These are phyloP conservation scores for Zaprionus ghesquierei DNA, from an alignment of 1,140 invertebrate genomes.

Conservation along the genomic window DNA sequence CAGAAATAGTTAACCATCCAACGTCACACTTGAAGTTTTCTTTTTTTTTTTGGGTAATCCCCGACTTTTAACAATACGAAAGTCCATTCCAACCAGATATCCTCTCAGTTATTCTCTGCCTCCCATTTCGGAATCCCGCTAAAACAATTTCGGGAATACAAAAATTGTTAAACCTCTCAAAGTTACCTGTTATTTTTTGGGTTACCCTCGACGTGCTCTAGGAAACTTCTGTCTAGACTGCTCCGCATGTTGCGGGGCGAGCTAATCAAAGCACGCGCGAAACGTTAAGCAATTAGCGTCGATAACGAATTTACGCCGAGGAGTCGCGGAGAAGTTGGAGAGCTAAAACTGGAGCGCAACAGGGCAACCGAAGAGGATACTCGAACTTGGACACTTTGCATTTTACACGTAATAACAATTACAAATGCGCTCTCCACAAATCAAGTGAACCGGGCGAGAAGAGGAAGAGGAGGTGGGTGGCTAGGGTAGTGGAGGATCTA, in stretches of 20 bases:
- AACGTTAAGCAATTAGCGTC: conserved; percentile 43
- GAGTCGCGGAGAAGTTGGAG: background rate
- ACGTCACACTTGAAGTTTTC: no score
- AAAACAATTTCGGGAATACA: background rate
- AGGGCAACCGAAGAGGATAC: background rate
- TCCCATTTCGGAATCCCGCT: background rate
- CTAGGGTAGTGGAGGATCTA: background rate
- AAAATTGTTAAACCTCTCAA: background rate
- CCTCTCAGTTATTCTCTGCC: background rate
- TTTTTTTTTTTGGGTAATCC: no score
- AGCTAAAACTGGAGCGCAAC: background rate
- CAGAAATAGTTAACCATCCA: background rate
- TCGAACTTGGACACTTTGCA: conserved; percentile 35
- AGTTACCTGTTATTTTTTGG: background rate
- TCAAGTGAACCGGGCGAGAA: conserved; percentile 26
- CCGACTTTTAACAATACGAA: no score
- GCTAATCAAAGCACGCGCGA: conserved; percentile 37
- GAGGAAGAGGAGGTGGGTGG: background rate
- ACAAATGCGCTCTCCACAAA: conserved; percentile 51
- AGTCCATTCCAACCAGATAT: background rate
- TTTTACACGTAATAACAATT: conserved; percentile 55
- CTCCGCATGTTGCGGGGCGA: background rate
- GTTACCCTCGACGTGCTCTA: background rate
- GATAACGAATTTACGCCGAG: conserved; percentile 25
- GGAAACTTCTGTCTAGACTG: conserved; percentile 6